phyloP scores from a whole-genome alignment of 2,888 invertebrate genomes.

The Trypoxylon attenuatum region DNA sequence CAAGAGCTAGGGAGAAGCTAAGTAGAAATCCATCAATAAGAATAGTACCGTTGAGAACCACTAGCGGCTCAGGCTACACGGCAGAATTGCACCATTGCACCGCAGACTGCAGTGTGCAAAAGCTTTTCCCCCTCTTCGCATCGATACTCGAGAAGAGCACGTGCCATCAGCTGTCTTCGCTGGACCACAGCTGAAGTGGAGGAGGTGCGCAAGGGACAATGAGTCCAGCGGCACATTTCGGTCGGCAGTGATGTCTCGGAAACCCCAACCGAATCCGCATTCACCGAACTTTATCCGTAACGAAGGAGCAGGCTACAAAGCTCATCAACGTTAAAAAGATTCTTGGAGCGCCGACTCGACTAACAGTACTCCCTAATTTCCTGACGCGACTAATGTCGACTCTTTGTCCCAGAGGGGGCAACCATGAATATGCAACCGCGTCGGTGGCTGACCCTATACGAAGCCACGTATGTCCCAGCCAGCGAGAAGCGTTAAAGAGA shows the following conservation, averaged over 20 bases:
- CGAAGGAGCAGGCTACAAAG: not conserved
- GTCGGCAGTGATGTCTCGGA: constrained; percentile 18
- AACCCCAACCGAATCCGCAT: constrained; percentile 7
- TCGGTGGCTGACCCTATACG: constrained; percentile 18
- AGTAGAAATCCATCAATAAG: not conserved
- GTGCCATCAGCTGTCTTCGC: constrained; percentile 72
- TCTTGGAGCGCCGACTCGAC: not conserved
- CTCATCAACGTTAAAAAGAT: not conserved
- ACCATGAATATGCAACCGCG: constrained; percentile 38
- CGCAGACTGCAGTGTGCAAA: constrained; percentile 58
- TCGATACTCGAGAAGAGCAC: constrained; percentile 68
- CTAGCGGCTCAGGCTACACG: constrained; percentile 44
- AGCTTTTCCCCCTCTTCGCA: constrained; percentile 53
- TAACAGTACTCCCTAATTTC: constrained; percentile 10
- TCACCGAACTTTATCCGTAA: not conserved
- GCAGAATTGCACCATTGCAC: constrained; percentile 60
- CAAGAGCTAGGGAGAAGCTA: not conserved
- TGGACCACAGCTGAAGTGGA: constrained; percentile 69
- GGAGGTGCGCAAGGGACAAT: constrained; percentile 50
- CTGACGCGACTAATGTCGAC: constrained; percentile 1
- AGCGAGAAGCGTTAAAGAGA: constrained; percentile 23
- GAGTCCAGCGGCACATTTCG: constrained; percentile 22
- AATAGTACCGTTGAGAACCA: constrained; percentile 64
- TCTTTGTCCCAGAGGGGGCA: not conserved
- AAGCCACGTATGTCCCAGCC: constrained; percentile 20